phyloP scores from a whole-genome alignment of 2,113 vertebrate genomes.

The Argyrosomus japonicus region DNA sequence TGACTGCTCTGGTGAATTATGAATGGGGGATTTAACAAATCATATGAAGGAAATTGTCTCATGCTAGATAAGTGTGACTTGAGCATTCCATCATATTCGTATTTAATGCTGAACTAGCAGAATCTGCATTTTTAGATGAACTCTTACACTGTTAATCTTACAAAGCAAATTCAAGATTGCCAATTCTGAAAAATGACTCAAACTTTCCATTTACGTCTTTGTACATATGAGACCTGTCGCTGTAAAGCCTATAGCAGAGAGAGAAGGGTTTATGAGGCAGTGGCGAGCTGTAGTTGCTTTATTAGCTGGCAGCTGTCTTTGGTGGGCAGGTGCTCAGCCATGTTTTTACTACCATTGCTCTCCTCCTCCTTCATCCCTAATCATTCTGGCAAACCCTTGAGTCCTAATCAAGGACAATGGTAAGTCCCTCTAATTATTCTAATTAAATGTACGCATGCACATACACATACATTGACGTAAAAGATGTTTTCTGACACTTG shows the following conservation, averaged over 20 bases:
- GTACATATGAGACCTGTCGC: slow-evolving; percentile 25
- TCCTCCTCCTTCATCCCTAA: slow-evolving; percentile 39
- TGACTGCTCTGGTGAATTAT: slow-evolving; percentile 11
- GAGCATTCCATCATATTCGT: background rate
- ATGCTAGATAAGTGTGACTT: background rate
- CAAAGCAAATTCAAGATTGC: slow-evolving; percentile 19
- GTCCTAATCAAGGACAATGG: slow-evolving; percentile 54
- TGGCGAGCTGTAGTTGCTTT: slow-evolving; percentile 61
- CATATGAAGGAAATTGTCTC: background rate
- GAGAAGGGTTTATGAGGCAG: slow-evolving; percentile 66
- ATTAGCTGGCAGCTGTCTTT: slow-evolving; percentile 59
- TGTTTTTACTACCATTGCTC: slow-evolving; percentile 64
- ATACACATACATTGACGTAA: slow-evolving; percentile 1
- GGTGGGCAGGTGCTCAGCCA: slow-evolving; percentile 63
- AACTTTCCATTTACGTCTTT: slow-evolving; percentile 37
- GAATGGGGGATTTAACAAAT: slow-evolving; percentile 31
- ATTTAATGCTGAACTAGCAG: background rate
- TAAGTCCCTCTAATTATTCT: slow-evolving; percentile 8
- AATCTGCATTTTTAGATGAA: slow-evolving; percentile 2
- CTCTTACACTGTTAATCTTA: slow-evolving; percentile 22
- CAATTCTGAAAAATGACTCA: slow-evolving; percentile 1
- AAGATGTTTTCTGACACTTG: background rate
- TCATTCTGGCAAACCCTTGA: slow-evolving; percentile 44
- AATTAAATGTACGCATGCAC: background rate
- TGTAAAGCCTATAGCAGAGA: slow-evolving; percentile 45